These are phyloP conservation scores for Pollenia angustigena DNA, from an alignment of 2,888 invertebrate genomes.

Conservation along the genomic window DNA sequence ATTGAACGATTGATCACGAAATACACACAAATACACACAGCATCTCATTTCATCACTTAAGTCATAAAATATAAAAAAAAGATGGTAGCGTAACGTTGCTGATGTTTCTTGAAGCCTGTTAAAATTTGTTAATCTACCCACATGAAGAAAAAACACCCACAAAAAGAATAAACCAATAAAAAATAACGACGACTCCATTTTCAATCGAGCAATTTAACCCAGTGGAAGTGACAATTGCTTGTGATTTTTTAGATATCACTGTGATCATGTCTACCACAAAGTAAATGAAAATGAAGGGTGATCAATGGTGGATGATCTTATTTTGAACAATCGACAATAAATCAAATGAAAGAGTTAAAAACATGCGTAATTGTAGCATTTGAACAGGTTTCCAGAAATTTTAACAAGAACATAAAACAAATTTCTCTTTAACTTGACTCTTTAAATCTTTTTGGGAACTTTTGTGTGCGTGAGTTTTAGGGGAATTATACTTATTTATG, in stretches of 20 bases:
- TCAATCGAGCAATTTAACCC: background rate
- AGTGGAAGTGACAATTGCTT: slow-evolving; percentile 18
- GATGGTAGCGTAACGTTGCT: slow-evolving; percentile 2
- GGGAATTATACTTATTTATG: slow-evolving; percentile 10
- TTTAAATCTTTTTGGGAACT: background rate
- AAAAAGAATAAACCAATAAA: background rate
- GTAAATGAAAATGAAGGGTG: background rate
- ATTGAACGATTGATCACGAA: slow-evolving; percentile 36
- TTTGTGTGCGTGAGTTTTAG: slow-evolving; percentile 27
- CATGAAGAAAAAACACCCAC: slow-evolving; percentile 59
- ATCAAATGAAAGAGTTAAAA: slow-evolving; percentile 58
- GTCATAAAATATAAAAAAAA: slow-evolving; percentile 3
- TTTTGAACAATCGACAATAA: background rate
- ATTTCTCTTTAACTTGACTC: background rate
- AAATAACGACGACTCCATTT: background rate
- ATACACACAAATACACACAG: slow-evolving; percentile 42
- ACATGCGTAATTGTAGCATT: slow-evolving; percentile 74
- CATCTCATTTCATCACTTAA: slow-evolving; percentile 26
- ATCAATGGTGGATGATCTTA: background rate
- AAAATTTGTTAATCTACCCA: slow-evolving; percentile 50
- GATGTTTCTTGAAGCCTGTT: slow-evolving; percentile 48
- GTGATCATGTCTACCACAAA: background rate
- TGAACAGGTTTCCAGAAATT: slow-evolving; percentile 68
- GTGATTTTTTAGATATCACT: slow-evolving; percentile 14
- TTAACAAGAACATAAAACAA: background rate